Evolutionary conservation across 2,888 invertebrate species (phyloP).

Genomic region (Drosophila recens): DNA sequence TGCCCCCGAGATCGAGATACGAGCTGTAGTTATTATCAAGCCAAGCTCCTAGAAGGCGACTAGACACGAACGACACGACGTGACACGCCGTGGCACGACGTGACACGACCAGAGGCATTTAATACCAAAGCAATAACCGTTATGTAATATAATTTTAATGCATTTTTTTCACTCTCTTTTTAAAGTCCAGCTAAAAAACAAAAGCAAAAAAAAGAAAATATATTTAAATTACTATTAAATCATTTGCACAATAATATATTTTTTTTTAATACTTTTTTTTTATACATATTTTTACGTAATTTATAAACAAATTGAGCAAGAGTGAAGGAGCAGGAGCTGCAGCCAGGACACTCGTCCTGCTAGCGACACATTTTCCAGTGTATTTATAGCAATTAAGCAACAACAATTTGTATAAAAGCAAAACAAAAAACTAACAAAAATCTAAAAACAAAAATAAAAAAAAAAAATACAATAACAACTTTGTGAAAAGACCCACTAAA

Average conservation of each 20-base stretch:
- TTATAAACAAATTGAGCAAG: conserved; percentile 26
- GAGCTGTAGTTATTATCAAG: conserved; percentile 6
- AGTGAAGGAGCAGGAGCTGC: conserved; percentile 13
- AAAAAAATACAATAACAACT: conserved; percentile 39
- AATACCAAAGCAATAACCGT: conserved; percentile 84
- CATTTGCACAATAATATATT: conserved; percentile 34
- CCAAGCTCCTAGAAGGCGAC: conserved; percentile 62
- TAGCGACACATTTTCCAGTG: conserved; percentile 75
- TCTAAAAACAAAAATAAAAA: conserved; percentile 19
- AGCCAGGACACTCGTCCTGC: conserved; percentile 33
- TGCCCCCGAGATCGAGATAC: conserved; percentile 23
- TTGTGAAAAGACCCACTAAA: conserved; percentile 47
- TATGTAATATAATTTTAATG: conserved; percentile 79
- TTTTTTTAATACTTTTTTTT: conserved; percentile 16
- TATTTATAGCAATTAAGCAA: conserved; percentile 66
- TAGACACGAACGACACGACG: conserved; percentile 23
- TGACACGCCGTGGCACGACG: conserved; percentile 7
- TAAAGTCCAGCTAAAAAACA: conserved; percentile 33
- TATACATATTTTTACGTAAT: conserved; percentile 39
- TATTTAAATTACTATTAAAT: conserved; percentile 29
- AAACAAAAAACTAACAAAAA: conserved; percentile 32
- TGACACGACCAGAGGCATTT: conserved; percentile 83
- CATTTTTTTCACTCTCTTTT: conserved; percentile 45
- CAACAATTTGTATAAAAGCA: conserved; percentile 53
- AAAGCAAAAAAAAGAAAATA: conserved; percentile 12